Evolutionary conservation across 2,113 vertebrate species (phyloP).

Genomic region (Clarias macrocephalus): DNA sequence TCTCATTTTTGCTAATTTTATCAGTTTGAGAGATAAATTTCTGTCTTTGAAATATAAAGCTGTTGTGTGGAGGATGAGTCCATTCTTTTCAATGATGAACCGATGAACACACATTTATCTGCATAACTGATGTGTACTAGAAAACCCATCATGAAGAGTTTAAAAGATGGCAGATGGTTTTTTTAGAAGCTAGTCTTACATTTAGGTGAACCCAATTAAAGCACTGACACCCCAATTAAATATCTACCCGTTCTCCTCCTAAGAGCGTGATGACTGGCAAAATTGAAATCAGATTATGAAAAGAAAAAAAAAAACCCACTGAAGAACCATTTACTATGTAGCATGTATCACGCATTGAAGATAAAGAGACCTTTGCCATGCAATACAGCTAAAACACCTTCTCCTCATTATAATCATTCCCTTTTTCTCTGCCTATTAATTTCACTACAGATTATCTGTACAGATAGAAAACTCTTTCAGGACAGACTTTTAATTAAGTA

Average conservation of each 20-base stretch:
- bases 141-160: constrained; percentile 66
- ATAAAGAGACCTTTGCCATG: constrained; percentile 74
- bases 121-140: constrained; percentile 68
- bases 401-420: constrained; percentile 69
- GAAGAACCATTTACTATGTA: constrained; percentile 67
- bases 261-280: constrained; percentile 71
- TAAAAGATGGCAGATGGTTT: constrained; percentile 70
- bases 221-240: constrained; percentile 75
- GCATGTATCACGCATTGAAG: constrained; percentile 69
- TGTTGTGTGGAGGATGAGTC: constrained; percentile 49
- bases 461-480: constrained; percentile 74
- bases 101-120: constrained; percentile 63
- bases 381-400: constrained; percentile 61
- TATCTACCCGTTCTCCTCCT: constrained; percentile 63
- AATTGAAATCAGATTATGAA: constrained; percentile 81
- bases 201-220: constrained; percentile 80
- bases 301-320: constrained; percentile 27
- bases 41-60: constrained; percentile 67
- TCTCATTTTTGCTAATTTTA: constrained; percentile 47
- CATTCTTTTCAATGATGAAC: constrained; percentile 60
- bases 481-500: constrained; percentile 76
- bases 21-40: constrained; percentile 59
- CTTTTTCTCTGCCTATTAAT: constrained; percentile 74
- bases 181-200: constrained; percentile 74
- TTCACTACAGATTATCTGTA: constrained; percentile 77